Base-by-base conservation (phyloP, 1,140 invertebrate species). In the Eriosoma lanigerum region DNA sequence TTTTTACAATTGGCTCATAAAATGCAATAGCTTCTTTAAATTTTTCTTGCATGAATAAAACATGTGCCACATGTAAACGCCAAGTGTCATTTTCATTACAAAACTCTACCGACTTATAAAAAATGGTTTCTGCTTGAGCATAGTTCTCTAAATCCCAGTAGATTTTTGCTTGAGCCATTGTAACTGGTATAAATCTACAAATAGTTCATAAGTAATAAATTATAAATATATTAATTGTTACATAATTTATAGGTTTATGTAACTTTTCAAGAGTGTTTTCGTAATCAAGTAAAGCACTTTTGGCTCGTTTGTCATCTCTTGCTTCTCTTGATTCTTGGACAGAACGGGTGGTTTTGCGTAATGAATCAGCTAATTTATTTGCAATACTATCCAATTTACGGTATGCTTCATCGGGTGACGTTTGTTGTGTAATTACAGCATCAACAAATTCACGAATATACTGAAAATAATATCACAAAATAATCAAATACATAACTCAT, bases 161-260 rank as follows among this genome's bases (percentile, higher is more conserved):
- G 82, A 99, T 98, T 89, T 98, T 98, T 0, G 97, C 97, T 86
- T 99, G 97, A 4, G 97, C 95, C 97, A 99, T 99, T 13, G 99
- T 88, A 17, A 99, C 95, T 0, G 98, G 97, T 81, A 98, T 90
- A 83, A 92, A 94, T 54, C 89, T 90, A 80, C 46, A 52, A 2
- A 19, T 1, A 17, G 10, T 29, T 76, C 15, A 38, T 1, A 52
- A 6, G 19, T 56, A 21, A 38, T 4, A 4, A 24, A 54, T 75
- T 29, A 2, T 29, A 38, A 56, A 26, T 3, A 26, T 26, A 21
- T n/a, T 29, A 4, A 6, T 1, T 54, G 3, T 38, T 9, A 15
- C 13, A 24, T 56, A 75, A 12, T 32, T 19, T 29, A 32, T 12
- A 38, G 12, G 2, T 52, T 4, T 78, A 32, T 21, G 13, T 9